Percentiles rank a stretch among this genome's conserved stretches.
These are phyloP conservation scores for Blastobasis adustella DNA, from an alignment of 2,888 invertebrate species.

Conservation along the genomic window DNA sequence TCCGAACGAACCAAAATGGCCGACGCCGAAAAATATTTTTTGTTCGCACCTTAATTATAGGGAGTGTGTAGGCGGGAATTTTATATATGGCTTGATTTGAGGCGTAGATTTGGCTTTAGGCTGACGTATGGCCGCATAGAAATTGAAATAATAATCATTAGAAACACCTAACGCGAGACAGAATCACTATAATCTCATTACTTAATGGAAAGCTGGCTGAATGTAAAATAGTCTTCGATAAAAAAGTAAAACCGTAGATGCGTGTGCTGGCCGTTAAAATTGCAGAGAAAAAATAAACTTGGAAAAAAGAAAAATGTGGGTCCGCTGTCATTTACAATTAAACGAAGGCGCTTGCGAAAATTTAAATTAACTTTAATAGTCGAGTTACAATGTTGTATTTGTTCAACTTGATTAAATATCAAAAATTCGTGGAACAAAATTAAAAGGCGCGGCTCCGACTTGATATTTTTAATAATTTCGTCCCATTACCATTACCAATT, in stretches of 20 bases:
- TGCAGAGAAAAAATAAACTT: background rate
- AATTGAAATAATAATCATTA: too few species aligned
- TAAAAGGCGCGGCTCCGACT: too few species aligned
- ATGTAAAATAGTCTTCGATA: background rate
- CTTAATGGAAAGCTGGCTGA: background rate
- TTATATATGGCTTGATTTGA: conserved; percentile 10
- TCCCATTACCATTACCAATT: too few species aligned
- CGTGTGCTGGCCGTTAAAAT: background rate
- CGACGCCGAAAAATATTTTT: conserved; percentile 18
- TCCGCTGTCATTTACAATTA: too few species aligned
- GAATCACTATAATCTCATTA: background rate
- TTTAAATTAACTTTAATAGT: too few species aligned
- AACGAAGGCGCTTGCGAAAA: too few species aligned
- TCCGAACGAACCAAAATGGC: conserved; percentile 31
- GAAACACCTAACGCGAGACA: too few species aligned
- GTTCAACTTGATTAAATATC: too few species aligned
- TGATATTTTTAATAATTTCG: too few species aligned
- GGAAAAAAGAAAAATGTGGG: too few species aligned
- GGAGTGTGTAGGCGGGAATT: conserved; percentile 7
- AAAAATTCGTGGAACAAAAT: too few species aligned
- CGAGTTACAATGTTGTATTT: too few species aligned
- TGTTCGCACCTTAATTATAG: conserved; percentile 22
- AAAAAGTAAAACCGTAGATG: background rate
- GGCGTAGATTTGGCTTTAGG: background rate
- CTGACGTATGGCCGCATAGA: background rate